phyloP scores from a whole-genome alignment of 2,888 invertebrate species.

The Trimorus sp. region DNA sequence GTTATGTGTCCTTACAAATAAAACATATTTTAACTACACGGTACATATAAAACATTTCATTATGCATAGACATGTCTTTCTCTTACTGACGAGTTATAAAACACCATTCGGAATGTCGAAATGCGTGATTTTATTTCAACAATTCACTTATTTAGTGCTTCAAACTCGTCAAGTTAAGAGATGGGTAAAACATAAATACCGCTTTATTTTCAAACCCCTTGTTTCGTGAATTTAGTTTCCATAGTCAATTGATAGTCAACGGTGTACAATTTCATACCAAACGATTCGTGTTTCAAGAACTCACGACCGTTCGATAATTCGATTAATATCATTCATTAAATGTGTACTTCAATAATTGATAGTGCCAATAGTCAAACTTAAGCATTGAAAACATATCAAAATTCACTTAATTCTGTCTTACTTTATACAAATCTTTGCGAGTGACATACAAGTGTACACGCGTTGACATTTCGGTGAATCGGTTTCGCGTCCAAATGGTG shows the following conservation, averaged over 20 bases:
- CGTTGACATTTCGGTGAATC: slow-evolving; percentile 48
- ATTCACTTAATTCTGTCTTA: slow-evolving; percentile 46
- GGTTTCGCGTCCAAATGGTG: not conserved
- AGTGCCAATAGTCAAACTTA: slow-evolving; percentile 34
- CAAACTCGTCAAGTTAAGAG: too few relatives aligned
- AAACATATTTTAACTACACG: too few relatives aligned
- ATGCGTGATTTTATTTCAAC: too few relatives aligned
- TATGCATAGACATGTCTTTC: too few relatives aligned
- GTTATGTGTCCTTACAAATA: too few relatives aligned
- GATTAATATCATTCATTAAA: slow-evolving; percentile 7
- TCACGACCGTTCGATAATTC: not conserved
- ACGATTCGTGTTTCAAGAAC: not conserved
- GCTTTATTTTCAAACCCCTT: slow-evolving; percentile 14
- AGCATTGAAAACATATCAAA: slow-evolving; percentile 57
- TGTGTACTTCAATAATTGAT: not conserved
- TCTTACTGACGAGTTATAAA: too few relatives aligned
- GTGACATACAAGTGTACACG: slow-evolving; percentile 42
- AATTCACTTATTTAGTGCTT: too few relatives aligned
- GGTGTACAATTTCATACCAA: not conserved
- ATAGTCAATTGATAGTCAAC: not conserved
- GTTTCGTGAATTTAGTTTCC: slow-evolving; percentile 3
- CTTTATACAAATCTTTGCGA: slow-evolving; percentile 37
- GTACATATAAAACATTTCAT: too few relatives aligned
- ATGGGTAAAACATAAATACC: too few relatives aligned
- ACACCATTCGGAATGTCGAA: too few relatives aligned